These are phyloP conservation scores for Tipula lateralis DNA, from an alignment of 2,888 invertebrate species.

Conservation along the genomic window DNA sequence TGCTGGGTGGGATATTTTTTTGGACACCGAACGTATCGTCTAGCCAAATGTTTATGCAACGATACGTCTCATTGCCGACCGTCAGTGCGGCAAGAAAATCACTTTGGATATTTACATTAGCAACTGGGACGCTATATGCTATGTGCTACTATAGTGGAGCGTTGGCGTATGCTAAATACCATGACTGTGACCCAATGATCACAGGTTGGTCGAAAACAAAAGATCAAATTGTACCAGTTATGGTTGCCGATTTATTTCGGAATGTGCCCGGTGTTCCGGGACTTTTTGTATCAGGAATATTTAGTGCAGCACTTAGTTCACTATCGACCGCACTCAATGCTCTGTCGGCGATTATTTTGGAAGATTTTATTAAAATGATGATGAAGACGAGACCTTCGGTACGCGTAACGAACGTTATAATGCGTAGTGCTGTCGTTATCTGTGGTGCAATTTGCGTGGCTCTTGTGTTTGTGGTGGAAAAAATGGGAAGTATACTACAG, in stretches of 20 bases:
- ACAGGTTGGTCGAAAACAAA: constrained; percentile 53
- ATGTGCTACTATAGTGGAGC: constrained; percentile 69
- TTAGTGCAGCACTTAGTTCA: constrained; percentile 82
- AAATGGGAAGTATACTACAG: background rate
- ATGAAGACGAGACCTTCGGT: constrained; percentile 54
- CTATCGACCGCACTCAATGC: constrained; percentile 77
- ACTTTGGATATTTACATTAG: constrained; percentile 58
- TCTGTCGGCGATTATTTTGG: constrained; percentile 73
- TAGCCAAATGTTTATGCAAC: constrained; percentile 74
- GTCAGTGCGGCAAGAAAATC: constrained; percentile 43
- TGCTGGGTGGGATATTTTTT: background rate
- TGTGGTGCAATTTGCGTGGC: constrained; percentile 58
- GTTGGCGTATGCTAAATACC: constrained; percentile 68
- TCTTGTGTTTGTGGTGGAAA: background rate
- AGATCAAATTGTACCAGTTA: constrained; percentile 75
- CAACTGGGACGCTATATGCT: constrained; percentile 54
- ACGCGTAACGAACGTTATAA: constrained; percentile 53
- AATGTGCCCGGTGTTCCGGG: constrained; percentile 77
- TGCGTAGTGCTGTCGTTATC: constrained; percentile 63
- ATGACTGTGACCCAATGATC: background rate
- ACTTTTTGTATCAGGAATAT: constrained; percentile 83
- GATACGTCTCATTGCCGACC: constrained; percentile 71
- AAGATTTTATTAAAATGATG: constrained; percentile 70
- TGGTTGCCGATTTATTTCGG: constrained; percentile 79
- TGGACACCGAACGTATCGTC: background rate